Conservation (phyloP, 2,113 vertebrate species). For the Phaethornis superciliosus region DNA sequence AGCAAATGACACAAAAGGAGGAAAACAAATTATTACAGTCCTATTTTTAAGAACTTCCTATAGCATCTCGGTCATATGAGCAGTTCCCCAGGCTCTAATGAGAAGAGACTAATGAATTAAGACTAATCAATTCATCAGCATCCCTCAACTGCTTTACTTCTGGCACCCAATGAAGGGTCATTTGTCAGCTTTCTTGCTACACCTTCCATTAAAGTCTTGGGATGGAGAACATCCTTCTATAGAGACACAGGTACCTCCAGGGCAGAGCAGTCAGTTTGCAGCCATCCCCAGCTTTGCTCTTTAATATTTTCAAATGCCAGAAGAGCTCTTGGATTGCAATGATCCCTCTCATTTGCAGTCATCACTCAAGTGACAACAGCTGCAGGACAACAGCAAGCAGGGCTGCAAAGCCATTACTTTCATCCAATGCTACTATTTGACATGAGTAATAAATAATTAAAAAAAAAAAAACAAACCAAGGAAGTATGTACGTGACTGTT, state of each 20-base stretch:
- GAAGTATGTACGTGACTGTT: fast-evolving
- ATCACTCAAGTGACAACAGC: background rate
- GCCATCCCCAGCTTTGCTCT: background rate
- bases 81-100: background rate
- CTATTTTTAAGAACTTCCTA: background rate
- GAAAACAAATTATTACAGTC: background rate
- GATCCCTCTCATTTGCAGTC: background rate
- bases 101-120: background rate
- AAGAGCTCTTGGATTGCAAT: background rate
- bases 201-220: background rate
- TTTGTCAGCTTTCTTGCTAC: background rate
- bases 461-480: background rate
- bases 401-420: background rate
- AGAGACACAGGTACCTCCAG: background rate
- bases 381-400: background rate
- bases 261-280: background rate
- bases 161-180: background rate
- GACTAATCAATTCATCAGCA: no score
- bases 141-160: background rate
- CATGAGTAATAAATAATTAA: background rate
- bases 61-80: background rate
- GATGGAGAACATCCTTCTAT: conserved; percentile 6
- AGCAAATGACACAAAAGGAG: background rate
- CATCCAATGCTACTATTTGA: fast-evolving
- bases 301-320: background rate